Evolutionary conservation across 1,140 invertebrate species (phyloP).

Genomic region (Ctenoplectra terminalis): DNA sequence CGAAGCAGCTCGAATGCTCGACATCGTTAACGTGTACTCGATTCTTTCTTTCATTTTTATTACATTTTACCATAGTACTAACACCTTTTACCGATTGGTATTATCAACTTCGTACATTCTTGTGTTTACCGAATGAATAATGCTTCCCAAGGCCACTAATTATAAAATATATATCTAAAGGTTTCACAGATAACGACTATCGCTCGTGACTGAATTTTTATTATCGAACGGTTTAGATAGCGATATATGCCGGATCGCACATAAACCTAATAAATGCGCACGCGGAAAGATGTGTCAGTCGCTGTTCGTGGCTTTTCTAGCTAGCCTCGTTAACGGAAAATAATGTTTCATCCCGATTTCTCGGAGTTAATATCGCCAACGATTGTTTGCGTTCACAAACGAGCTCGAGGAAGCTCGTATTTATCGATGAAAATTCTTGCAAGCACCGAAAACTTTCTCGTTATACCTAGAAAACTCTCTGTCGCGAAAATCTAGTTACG

Average conservation of each 20-base stretch:
- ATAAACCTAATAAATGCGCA: slow-evolving; percentile 35
- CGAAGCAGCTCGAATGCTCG: not conserved
- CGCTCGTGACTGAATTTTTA: slow-evolving; percentile 30
- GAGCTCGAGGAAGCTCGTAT: not conserved
- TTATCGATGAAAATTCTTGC: not conserved
- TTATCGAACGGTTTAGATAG: slow-evolving; percentile 19
- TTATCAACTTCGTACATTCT: not conserved
- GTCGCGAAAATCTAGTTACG: not conserved
- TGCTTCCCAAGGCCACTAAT: not conserved
- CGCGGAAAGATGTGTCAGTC: slow-evolving; percentile 9
- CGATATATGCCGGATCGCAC: not conserved
- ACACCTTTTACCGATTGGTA: not conserved
- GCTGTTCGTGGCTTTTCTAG: not conserved
- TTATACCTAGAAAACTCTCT: not conserved
- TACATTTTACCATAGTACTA: not conserved
- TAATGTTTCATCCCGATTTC: not conserved
- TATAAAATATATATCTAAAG: slow-evolving; percentile 15
- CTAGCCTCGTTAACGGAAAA: slow-evolving; percentile 1
- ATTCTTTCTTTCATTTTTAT: not conserved
- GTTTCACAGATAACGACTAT: slow-evolving; percentile 39
- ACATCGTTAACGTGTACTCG: not conserved
- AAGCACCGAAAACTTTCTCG: not conserved
- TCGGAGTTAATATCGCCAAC: not conserved
- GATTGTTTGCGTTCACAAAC: not conserved
- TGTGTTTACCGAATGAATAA: slow-evolving; percentile 1